Evolutionary conservation across 2,113 vertebrate species (phyloP).

Genomic region (Antennarius striatus): DNA sequence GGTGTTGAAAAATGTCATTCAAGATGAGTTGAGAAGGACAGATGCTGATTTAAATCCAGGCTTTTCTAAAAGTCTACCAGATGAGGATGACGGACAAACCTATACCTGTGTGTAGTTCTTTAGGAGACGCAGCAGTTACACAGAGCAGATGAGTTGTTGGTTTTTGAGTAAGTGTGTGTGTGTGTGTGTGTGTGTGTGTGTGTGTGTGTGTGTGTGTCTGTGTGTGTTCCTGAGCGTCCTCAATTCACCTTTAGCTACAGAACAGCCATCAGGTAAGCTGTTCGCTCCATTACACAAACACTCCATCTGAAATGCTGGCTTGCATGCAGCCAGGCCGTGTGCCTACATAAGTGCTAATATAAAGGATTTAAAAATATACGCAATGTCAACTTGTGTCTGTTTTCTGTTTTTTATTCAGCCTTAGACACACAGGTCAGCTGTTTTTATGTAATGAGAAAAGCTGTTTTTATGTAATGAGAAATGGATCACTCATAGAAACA

Average conservation of each 20-base stretch:
- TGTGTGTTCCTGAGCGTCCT: constrained; percentile 23
- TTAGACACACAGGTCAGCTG: too few species aligned
- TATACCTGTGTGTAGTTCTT: too few species aligned
- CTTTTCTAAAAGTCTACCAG: constrained; percentile 11
- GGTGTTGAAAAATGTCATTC: constrained; percentile 8
- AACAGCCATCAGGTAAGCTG: constrained; percentile 34
- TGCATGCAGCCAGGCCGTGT: constrained; percentile 11
- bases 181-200: neutral
- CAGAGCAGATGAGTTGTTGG: constrained; percentile 5
- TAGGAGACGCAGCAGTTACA: neutral
- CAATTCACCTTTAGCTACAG: constrained; percentile 26
- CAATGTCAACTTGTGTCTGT: neutral
- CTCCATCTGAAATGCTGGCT: constrained; percentile 25
- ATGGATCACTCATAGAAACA: neutral
- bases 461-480: too few species aligned
- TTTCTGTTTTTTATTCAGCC: neutral
- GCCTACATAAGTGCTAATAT: constrained; percentile 29
- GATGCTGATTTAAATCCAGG: constrained; percentile 36
- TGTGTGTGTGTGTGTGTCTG: too few species aligned
- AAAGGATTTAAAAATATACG: constrained; percentile 17
- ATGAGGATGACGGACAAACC: too few species aligned
- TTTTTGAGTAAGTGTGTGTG: neutral
- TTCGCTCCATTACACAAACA: constrained; percentile 54
- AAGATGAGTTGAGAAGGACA: constrained; percentile 13
- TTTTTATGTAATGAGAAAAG: neutral